Evolutionary conservation across 2,113 vertebrate genomes (phyloP).

Genomic region (Trinectes maculatus): DNA sequence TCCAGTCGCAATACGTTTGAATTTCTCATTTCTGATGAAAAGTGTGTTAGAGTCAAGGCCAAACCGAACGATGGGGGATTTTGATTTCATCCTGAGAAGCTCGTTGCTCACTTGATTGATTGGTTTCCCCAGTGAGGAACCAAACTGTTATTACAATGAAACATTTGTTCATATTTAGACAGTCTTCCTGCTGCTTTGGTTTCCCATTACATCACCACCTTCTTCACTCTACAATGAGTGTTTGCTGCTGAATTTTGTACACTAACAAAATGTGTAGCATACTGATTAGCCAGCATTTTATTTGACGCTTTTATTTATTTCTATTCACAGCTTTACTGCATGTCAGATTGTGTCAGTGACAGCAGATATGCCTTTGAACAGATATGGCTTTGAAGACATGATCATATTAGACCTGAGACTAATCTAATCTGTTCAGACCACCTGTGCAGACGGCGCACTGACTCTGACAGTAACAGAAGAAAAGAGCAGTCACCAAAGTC

Average conservation of each 20-base stretch:
- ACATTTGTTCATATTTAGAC: constrained; percentile 56
- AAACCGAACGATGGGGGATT: constrained; percentile 26
- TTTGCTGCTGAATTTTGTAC: no score
- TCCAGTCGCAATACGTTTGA: constrained; percentile 23
- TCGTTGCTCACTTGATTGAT: constrained; percentile 51
- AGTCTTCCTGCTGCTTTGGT: constrained; percentile 10
- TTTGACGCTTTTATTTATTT: not conserved
- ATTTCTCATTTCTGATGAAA: constrained; percentile 30
- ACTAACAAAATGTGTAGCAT: no score
- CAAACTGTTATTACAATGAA: constrained; percentile 47
- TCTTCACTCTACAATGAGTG: not conserved
- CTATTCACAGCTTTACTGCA: not conserved
- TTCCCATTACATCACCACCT: constrained; percentile 23
- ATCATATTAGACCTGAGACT: not conserved
- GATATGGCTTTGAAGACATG: not conserved
- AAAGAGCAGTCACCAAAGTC: constrained; percentile 10
- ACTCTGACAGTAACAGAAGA: not conserved
- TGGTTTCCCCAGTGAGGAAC: constrained; percentile 30
- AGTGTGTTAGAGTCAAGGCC: not conserved
- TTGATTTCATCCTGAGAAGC: constrained; percentile 37
- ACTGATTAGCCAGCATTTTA: no score
- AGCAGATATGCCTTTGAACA: not conserved
- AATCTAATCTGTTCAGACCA: not conserved
- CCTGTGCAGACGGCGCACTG: not conserved
- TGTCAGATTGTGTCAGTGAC: not conserved